Conservation (phyloP, 2,888 invertebrate species). For the Chaetogeoica ovagalla region DNA sequence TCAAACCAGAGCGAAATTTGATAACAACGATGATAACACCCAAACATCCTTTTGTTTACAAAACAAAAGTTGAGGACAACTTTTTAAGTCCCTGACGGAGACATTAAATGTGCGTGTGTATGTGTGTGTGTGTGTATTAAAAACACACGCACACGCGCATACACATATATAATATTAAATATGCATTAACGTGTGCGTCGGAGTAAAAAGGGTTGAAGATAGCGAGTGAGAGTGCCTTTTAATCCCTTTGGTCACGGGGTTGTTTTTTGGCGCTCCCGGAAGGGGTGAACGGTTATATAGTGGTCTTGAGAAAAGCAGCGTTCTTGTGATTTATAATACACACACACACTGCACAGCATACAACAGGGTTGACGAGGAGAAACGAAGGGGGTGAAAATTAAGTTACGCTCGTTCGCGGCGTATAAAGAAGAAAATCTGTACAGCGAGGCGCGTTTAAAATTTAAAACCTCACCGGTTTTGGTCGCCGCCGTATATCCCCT, state of each 20-base stretch:
- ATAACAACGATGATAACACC: conserved; percentile 43
- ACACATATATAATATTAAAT: conserved; percentile 44
- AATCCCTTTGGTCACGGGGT: conserved; percentile 52
- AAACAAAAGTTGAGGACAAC: conserved; percentile 52
- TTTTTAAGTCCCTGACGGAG: conserved; percentile 43
- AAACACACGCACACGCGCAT: not conserved
- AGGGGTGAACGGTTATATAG: conserved; percentile 37
- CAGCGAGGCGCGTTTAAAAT: conserved; percentile 47
- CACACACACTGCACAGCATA: not conserved
- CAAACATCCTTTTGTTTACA: conserved; percentile 40
- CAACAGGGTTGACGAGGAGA: not conserved
- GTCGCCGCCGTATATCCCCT: conserved; percentile 32
- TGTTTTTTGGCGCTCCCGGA: conserved; percentile 44
- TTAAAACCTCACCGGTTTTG: conserved; percentile 51
- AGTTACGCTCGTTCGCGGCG: conserved; percentile 39
- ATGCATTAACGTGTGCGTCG: conserved; percentile 51
- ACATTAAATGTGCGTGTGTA: not conserved
- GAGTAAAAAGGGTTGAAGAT: conserved; percentile 53
- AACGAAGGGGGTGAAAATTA: conserved; percentile 22
- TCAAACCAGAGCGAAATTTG: conserved; percentile 39
- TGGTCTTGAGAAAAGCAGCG: conserved; percentile 49
- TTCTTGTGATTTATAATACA: conserved; percentile 49
- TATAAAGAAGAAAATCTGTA: conserved; percentile 50
- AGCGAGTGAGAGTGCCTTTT: conserved; percentile 51
- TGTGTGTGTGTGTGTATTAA: not conserved